Conservation (phyloP, 2,888 invertebrate species). For the Drosophila tripunctata region DNA sequence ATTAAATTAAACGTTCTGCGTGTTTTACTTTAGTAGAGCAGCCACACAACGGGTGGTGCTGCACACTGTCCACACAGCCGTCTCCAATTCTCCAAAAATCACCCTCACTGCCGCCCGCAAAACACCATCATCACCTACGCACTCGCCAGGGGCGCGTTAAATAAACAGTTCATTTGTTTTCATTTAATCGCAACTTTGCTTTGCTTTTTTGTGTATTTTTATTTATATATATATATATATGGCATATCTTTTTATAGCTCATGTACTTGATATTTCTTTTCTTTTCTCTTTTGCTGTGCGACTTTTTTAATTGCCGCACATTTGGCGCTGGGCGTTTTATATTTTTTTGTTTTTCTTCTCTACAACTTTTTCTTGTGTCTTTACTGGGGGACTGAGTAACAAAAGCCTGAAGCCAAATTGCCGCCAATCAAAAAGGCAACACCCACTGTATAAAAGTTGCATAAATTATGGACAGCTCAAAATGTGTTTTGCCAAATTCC, state of each 20-base stretch:
- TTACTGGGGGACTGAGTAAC: constrained; percentile 33
- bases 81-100: no score
- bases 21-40: constrained; percentile 54
- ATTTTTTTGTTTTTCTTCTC: constrained; percentile 21
- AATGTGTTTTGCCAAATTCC: constrained; percentile 15
- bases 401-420: constrained; percentile 66
- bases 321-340: constrained; percentile 61
- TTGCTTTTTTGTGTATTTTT: constrained; percentile 40
- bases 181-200: constrained; percentile 70
- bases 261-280: constrained; percentile 43
- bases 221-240: constrained; percentile 5
- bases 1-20: constrained; percentile 82
- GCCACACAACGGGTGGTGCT: constrained; percentile 48
- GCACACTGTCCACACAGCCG: constrained; percentile 6
- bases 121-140: constrained; percentile 9
- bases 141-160: constrained; percentile 66
- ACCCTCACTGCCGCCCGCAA: background rate
- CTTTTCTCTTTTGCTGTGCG: constrained; percentile 43
- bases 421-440: constrained; percentile 74
- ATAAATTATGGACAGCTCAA: constrained; percentile 68
- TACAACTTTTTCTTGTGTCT: constrained; percentile 28
- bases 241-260: constrained; percentile 36
- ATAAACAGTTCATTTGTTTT: constrained; percentile 82
- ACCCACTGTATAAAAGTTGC: constrained; percentile 79
- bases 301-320: constrained; percentile 75